Evolutionary conservation across 1,140 invertebrate species (phyloP).

Genomic region (Chironomus tepperi): DNA sequence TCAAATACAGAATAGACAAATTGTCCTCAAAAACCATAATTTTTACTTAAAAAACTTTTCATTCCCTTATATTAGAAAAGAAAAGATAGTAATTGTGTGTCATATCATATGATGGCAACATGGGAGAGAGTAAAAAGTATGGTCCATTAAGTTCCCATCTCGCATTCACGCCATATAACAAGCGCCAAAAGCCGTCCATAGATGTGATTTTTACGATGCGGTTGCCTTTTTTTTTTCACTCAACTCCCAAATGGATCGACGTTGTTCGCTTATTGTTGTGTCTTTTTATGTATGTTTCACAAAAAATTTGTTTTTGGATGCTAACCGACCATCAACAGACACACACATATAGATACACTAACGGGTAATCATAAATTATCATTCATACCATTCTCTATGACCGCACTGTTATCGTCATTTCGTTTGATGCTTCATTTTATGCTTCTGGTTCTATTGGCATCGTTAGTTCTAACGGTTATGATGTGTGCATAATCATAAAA

Average conservation of each 20-base stretch:
- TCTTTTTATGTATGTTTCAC: background rate
- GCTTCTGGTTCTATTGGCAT: background rate
- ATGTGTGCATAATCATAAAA: background rate
- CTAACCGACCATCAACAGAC: background rate
- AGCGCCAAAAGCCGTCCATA: constrained; percentile 4
- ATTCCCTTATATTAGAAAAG: too few species aligned
- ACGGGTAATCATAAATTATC: constrained; percentile 1
- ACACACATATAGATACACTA: background rate
- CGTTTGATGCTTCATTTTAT: background rate
- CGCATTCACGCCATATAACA: background rate
- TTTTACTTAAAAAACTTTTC: too few species aligned
- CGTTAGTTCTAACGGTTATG: background rate
- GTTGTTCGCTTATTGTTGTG: constrained; percentile 3
- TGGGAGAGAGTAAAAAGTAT: background rate
- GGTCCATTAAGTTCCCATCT: constrained; percentile 2
- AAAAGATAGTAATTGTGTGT: constrained; percentile 19
- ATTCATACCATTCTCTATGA: background rate
- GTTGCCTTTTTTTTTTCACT: constrained; percentile 11
- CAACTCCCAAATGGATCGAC: background rate
- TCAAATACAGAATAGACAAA: too few species aligned
- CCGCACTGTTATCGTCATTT: background rate
- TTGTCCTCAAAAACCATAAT: too few species aligned
- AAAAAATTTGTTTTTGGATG: too few species aligned
- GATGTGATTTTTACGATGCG: constrained; percentile 15
- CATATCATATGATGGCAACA: background rate